Evolutionary conservation across 1,140 invertebrate genomes (phyloP).

Genomic region (Trachymyrmex cornetzi): DNA sequence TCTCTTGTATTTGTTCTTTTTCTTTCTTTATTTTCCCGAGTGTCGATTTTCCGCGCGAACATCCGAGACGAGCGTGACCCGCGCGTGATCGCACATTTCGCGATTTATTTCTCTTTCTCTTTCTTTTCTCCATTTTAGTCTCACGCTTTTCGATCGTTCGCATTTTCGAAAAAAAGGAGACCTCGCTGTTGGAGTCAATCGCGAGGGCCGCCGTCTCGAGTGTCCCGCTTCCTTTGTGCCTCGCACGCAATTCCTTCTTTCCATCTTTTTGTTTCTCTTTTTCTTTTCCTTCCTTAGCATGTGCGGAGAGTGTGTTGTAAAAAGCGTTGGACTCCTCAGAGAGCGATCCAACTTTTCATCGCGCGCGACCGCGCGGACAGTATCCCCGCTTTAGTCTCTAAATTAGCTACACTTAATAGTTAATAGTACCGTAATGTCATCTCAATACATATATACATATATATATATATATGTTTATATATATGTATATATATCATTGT

Average conservation of each 20-base stretch:
- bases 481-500: constrained; percentile 70
- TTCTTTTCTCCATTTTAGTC: not conserved
- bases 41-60: constrained; percentile 72
- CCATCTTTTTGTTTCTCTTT: not conserved
- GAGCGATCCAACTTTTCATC: constrained; percentile 75
- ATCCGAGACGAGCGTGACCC: constrained; percentile 74
- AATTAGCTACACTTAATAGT: constrained; percentile 84
- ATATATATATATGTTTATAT: constrained; percentile 70
- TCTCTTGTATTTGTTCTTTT: not conserved
- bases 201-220: constrained; percentile 74
- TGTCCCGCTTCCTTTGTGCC: constrained; percentile 71
- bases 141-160: not conserved
- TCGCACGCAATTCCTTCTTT: constrained; percentile 28
- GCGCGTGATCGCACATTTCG: not conserved
- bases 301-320: constrained; percentile 77
- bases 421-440: constrained; percentile 85
- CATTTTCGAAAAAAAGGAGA: constrained; percentile 64
- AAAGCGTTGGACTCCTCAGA: constrained; percentile 79
- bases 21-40: not conserved
- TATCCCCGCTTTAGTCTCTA: constrained; percentile 77
- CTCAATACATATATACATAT: constrained; percentile 81
- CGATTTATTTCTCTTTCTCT: not conserved
- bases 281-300: constrained; percentile 52
- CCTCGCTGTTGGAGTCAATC: constrained; percentile 17
- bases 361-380: constrained; percentile 62